Evolutionary conservation across 2,888 invertebrate genomes (phyloP).

Genomic region (Eristalinus aeneus): DNA sequence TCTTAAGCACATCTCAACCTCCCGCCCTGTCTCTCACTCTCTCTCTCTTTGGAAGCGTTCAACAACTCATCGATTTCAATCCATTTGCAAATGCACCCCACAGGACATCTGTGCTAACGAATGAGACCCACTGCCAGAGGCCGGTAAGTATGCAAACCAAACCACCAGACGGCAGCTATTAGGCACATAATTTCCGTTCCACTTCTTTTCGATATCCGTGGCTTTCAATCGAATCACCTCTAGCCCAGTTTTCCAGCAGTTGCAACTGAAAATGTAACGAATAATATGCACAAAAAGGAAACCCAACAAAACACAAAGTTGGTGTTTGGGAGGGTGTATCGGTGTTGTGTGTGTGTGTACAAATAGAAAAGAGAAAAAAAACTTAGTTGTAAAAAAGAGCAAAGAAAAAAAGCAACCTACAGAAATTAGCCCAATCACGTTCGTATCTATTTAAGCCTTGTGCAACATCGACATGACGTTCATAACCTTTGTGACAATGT

Average conservation of each 20-base stretch:
- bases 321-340: background rate
- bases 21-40: background rate
- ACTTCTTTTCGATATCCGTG: background rate
- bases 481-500: slow-evolving; percentile 71
- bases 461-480: slow-evolving; percentile 72
- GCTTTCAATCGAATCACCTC: background rate
- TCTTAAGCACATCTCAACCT: background rate
- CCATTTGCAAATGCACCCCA: background rate
- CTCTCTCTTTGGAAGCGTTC: too few relatives aligned
- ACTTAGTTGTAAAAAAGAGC: slow-evolving; percentile 5
- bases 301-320: slow-evolving; percentile 6
- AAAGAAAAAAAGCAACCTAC: slow-evolving; percentile 80
- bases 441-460: slow-evolving; percentile 79
- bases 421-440: slow-evolving; percentile 79
- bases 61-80: background rate
- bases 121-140: background rate
- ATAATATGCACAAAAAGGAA: slow-evolving; percentile 6
- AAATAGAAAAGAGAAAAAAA: slow-evolving; percentile 2
- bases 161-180: background rate
- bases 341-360: background rate
- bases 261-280: slow-evolving; percentile 20
- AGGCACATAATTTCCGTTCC: slow-evolving; percentile 14
- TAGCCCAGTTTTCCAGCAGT: background rate
- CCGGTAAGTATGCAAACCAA: background rate
- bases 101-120: background rate